These are phyloP conservation scores for Tenualosa thibaudeaui DNA, from an alignment of 2,797 vertebrate species.

Conservation along the genomic window DNA sequence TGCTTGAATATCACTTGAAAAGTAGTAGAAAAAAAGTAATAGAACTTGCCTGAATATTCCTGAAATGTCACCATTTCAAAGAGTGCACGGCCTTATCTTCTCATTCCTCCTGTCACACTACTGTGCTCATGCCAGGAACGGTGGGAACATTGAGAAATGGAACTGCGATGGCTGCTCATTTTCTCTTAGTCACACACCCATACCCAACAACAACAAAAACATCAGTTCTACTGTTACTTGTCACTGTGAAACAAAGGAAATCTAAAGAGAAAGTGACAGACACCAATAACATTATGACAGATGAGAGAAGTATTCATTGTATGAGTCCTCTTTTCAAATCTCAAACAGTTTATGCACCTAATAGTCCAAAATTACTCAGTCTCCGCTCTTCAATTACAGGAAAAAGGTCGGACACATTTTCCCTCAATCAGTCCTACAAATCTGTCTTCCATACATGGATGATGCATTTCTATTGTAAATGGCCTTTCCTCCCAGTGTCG, in stretches of 20 bases:
- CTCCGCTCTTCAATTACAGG: background rate
- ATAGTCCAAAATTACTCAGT: background rate
- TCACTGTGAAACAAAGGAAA: background rate
- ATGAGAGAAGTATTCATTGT: background rate
- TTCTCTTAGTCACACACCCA: background rate
- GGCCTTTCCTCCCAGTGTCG: constrained; percentile 31
- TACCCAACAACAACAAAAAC: background rate
- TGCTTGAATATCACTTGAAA: background rate
- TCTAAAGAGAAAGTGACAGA: background rate
- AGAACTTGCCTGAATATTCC: too few species aligned
- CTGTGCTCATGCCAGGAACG: background rate
- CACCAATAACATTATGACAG: background rate
- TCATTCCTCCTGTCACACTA: background rate
- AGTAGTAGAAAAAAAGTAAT: too few species aligned
- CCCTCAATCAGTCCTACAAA: constrained; percentile 14
- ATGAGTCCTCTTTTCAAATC: background rate
- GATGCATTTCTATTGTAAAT: constrained; percentile 32
- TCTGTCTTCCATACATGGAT: constrained; percentile 7
- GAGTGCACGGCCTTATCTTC: background rate
- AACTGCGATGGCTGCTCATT: background rate
- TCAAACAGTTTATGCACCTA: too few species aligned
- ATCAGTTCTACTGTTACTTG: background rate
- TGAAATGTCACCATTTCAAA: background rate
- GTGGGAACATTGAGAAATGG: background rate
- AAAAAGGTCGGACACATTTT: constrained; percentile 16